Evolutionary conservation across 2,888 invertebrate species (phyloP), one percentile per base, ranked within the genome.

Genomic region (Stomorhina lunata): DNA sequence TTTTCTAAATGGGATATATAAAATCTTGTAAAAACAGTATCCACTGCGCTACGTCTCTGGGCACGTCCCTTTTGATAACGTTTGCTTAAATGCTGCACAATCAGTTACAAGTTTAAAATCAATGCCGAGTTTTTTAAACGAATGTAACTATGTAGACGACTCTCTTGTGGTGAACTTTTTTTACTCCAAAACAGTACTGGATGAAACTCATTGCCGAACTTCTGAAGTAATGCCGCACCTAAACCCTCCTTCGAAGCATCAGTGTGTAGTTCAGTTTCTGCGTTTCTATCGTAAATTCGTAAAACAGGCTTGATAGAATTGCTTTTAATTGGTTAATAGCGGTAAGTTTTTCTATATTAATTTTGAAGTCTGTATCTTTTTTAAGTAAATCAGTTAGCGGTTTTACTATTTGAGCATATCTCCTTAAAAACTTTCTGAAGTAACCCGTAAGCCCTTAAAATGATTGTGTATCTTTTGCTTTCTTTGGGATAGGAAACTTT

Each of bases 181-280:
- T 65, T 78, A 34, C 71, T 71, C 80, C 80, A 80, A 37, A 59
- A 73, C 1, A n/a, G 59, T n/a, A 85, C 75, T 2, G 80, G 85
- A 29, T 84, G 85, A 9, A 84, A 68, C 12, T 73, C 7, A 20
- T 66, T 78, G 5, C 43, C 69, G 27, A 32, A 61, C 29, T 45
- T 75, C 25, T 85, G 83, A 9, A 85, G 4, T 10, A 85, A 7
- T 15, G 76, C 45, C 12, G 80, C 83, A 7, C 84, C 84, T 29
- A 79, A 81, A 6, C 85, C 85, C 2, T 77, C 25, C 17, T 81
- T 81, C 6, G 84, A 80, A 4, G 81, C 83, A 66, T 84, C 84
- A 3, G 85, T 83, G 27, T 82, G 80, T 2, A 85, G n/a, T 25
- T 85, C 85, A 0, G 84, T 83, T 10, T 22, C 27, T 0, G 84